Evolutionary conservation across 1,140 invertebrate genomes (phyloP).

Genomic region (Pseudachorutes palmiensis): DNA sequence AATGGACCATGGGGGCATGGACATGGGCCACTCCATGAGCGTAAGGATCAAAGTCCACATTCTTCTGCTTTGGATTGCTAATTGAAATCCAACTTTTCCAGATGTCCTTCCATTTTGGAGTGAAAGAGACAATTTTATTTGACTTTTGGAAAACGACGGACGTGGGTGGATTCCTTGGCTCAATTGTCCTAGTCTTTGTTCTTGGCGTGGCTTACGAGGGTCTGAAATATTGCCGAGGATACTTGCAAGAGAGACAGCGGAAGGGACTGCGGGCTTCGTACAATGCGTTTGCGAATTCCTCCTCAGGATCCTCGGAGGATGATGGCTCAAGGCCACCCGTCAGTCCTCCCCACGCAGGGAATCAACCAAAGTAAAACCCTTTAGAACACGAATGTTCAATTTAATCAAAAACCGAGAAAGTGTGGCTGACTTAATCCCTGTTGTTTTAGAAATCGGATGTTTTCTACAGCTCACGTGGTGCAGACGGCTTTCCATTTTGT

Average conservation of each 20-base stretch:
- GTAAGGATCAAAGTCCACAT: background rate
- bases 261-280: background rate
- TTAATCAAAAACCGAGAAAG: background rate
- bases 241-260: constrained; percentile 27
- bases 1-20: constrained; percentile 3
- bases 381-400: no score
- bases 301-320: background rate
- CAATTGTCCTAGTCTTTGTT: constrained; percentile 44
- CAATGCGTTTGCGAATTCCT: background rate
- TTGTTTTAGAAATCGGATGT: constrained; percentile 41
- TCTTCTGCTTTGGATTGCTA: background rate
- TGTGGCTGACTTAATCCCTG: background rate
- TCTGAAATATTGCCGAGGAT: constrained; percentile 42
- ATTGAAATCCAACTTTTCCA: constrained; percentile 24
- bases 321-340: background rate
- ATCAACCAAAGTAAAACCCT: no score
- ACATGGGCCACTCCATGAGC: background rate
- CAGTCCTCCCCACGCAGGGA: background rate
- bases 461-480: constrained; percentile 46
- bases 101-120: constrained; percentile 46
- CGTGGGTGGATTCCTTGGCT: constrained; percentile 40
- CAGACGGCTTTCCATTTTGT: constrained; percentile 58
- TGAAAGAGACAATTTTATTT: constrained; percentile 39
- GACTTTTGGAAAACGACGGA: constrained; percentile 39
- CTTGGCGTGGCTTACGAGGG: constrained; percentile 45